Evolutionary conservation across 2,888 invertebrate genomes (phyloP).

Genomic region (Idaea biselata): DNA sequence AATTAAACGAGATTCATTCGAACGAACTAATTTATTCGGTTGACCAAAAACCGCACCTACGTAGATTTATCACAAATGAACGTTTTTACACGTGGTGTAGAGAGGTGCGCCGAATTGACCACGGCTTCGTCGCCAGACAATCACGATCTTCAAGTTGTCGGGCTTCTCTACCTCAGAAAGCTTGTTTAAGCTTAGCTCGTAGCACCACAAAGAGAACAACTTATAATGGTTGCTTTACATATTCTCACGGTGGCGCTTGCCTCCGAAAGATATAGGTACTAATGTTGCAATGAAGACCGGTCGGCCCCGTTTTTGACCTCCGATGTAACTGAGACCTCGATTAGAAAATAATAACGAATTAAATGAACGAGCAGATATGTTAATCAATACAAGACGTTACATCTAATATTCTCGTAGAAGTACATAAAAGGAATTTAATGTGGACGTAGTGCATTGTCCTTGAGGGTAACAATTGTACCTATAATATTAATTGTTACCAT

Average conservation of each 20-base stretch:
- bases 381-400: conserved; percentile 36
- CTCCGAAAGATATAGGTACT: conserved; percentile 58
- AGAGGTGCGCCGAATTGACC: conserved; percentile 48
- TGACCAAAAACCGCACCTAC: conserved; percentile 59
- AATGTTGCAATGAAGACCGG: conserved; percentile 69
- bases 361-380: conserved; percentile 45
- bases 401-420: neutral
- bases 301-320: conserved; percentile 56
- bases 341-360: conserved; percentile 54
- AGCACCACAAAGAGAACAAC: conserved; percentile 36
- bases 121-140: conserved; percentile 32
- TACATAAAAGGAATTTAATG: neutral
- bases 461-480: neutral
- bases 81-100: conserved; percentile 56
- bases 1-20: conserved; percentile 59
- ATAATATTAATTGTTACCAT: too few relatives aligned
- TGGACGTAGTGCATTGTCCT: neutral
- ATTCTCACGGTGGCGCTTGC: conserved; percentile 77
- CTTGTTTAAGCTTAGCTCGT: conserved; percentile 19
- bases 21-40: conserved; percentile 66
- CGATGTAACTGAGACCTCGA: conserved; percentile 40
- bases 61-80: conserved; percentile 62
- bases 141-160: conserved; percentile 28
- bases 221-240: conserved; percentile 44
- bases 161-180: conserved; percentile 26